Percentiles rank a stretch among this genome's conserved stretches.
Conservation (phyloP, 2,888 invertebrate genomes). For the Amblyjoppa fuscipennis region DNA sequence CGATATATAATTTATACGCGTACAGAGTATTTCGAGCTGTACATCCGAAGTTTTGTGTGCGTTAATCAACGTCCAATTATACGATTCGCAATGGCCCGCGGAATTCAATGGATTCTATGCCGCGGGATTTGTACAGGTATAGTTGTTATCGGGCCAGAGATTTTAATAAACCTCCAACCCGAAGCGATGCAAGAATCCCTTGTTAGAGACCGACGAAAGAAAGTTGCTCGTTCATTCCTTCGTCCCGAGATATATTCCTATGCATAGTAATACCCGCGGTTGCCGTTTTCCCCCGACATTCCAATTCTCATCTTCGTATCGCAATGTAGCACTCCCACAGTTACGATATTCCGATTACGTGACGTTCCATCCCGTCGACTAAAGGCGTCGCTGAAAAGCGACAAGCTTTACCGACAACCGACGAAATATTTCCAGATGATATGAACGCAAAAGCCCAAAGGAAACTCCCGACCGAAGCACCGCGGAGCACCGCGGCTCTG, state of each 20-base stretch:
- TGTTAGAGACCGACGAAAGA: slow-evolving; percentile 42
- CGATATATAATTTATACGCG: not conserved
- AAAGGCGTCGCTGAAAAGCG: not conserved
- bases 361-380: not conserved
- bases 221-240: slow-evolving; percentile 51
- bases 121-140: slow-evolving; percentile 19
- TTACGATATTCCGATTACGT: slow-evolving; percentile 9
- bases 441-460: not conserved
- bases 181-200: not conserved
- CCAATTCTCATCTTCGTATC: slow-evolving; percentile 43
- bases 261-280: slow-evolving; percentile 39
- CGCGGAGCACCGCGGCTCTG: not conserved
- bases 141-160: slow-evolving; percentile 30
- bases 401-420: not conserved
- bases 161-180: slow-evolving; percentile 52
- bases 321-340: not conserved
- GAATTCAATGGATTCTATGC: slow-evolving; percentile 16
- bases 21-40: not conserved
- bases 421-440: slow-evolving; percentile 7
- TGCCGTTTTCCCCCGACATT: slow-evolving; percentile 2
- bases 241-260: slow-evolving; percentile 39
- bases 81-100: not conserved
- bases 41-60: not conserved
- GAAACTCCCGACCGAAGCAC: not conserved
- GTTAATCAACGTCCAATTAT: not conserved